Evolutionary conservation across 2,888 invertebrate genomes (phyloP).

Genomic region (Smittia aterrima): DNA sequence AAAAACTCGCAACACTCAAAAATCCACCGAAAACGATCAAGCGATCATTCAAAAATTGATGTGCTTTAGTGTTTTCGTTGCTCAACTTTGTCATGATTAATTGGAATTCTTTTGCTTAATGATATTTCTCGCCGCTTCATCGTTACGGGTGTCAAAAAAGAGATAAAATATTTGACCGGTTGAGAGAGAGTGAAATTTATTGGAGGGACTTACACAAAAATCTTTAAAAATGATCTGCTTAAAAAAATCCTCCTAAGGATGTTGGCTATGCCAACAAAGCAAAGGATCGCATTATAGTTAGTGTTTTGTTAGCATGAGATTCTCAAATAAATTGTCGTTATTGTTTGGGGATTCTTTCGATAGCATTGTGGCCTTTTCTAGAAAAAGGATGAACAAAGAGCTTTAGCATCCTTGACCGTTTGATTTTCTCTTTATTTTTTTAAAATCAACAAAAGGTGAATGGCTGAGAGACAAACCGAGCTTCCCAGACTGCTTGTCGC

Average conservation of each 20-base stretch:
- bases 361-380: background rate
- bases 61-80: background rate
- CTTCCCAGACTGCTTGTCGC: slow-evolving; percentile 33
- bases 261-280: slow-evolving; percentile 8
- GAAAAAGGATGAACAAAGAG: slow-evolving; percentile 11
- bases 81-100: slow-evolving; percentile 38
- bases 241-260: slow-evolving; percentile 14
- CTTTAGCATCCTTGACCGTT: slow-evolving; percentile 36
- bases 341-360: background rate
- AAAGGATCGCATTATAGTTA: background rate
- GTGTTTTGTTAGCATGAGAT: background rate
- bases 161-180: too few species aligned
- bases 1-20: slow-evolving; percentile 17
- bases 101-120: slow-evolving; percentile 32
- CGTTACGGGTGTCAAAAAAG: too few species aligned
- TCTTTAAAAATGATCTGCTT: slow-evolving; percentile 18
- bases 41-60: slow-evolving; percentile 32
- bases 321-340: slow-evolving; percentile 1
- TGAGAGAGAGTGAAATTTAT: background rate
- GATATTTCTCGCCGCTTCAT: slow-evolving; percentile 13
- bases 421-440: slow-evolving; percentile 29
- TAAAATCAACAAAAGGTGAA: slow-evolving; percentile 21
- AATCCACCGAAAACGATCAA: slow-evolving; percentile 12
- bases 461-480: background rate
- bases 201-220: background rate